Base-by-base conservation (phyloP, 1,140 invertebrate genomes). In the Drosophila kikkawai region DNA sequence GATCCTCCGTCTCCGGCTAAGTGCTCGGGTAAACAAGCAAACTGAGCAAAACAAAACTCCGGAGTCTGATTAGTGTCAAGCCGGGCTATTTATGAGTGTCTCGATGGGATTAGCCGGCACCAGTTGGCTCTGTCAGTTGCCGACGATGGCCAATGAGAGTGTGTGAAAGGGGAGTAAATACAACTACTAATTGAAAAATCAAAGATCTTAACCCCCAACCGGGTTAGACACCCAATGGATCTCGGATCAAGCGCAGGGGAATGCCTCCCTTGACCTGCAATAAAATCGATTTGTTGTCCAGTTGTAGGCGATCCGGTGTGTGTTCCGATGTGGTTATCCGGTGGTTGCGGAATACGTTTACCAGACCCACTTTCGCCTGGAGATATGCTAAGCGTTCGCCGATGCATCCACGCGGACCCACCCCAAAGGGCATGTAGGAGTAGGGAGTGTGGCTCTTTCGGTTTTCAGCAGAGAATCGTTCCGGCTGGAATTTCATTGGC, bases 391-490 rank as follows among this genome's bases (percentile, higher is more conserved):
- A 92, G 1, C 92, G 82, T 63, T 93, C 93, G 94, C 96, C 96
- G 75, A 97, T 96, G 90, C 96, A 97, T 81, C 94, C 95, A 44
- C 96, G 94, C 8, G 95, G 95, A 15, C 97, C 97, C 58, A 96
- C 95, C 8, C 96, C 96, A 81, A 98, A 98, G 1, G 97, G 96
- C 60, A 97, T 91, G 90, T 95, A 97, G 0, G 94, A 94, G 56
- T 93, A 95, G 50, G 92, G 94, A 56, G 60, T 91, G 57, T 82
- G 93, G 71, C 71, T 91, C 84, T 85, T 92, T 2, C 93, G 93
- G 41, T 94, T 92, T 29, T 93, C 91, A 3, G 94, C 77, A 6
- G 91, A 93, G 75, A 96, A 96, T 71, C 96, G 93, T 74, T 96
- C 95, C 0, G 96, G 96, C 56, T 94, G 88, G 90, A 95, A 97